Conservation (phyloP, 2,113 vertebrate species). For the Aptenodytes forsteri region DNA sequence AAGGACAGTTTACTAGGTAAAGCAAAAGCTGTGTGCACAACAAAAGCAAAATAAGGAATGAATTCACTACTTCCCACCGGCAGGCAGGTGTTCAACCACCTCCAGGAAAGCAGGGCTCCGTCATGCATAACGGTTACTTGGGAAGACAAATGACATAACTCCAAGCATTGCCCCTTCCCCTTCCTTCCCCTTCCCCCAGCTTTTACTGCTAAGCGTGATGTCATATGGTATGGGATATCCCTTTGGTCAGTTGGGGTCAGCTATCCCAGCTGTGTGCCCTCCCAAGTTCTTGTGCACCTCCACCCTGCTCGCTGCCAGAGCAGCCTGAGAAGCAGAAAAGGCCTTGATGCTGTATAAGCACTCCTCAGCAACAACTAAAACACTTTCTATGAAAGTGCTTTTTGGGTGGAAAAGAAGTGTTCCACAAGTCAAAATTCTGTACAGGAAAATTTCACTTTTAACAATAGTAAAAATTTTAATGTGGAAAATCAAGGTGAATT, state of each 20-base stretch:
- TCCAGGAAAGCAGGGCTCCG: neutral
- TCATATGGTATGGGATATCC: too few relatives aligned
- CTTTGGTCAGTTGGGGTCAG: neutral
- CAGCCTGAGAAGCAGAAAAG: neutral
- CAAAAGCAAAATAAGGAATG: neutral
- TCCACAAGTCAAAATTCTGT: neutral
- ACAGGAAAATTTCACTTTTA: neutral
- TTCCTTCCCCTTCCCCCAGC: neutral
- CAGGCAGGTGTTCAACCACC: neutral
- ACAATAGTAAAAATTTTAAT: neutral
- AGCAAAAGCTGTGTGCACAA: neutral
- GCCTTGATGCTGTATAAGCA: fast-evolving
- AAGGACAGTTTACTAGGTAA: neutral
- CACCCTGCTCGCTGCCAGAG: fast-evolving
- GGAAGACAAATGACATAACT: neutral
- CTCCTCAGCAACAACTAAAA: neutral
- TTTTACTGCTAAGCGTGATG: neutral
- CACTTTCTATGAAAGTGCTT: neutral
- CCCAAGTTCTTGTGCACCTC: neutral
- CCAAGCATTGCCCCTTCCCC: neutral
- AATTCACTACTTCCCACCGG: neutral
- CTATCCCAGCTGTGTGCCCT: neutral
- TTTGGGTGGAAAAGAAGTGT: neutral
- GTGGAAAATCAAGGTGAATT: neutral
- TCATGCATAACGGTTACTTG: fast-evolving